Percentiles rank a stretch among this genome's conserved stretches.
These are phyloP conservation scores for Limonius californicus DNA, from an alignment of 1,140 invertebrate species.

Conservation along the genomic window DNA sequence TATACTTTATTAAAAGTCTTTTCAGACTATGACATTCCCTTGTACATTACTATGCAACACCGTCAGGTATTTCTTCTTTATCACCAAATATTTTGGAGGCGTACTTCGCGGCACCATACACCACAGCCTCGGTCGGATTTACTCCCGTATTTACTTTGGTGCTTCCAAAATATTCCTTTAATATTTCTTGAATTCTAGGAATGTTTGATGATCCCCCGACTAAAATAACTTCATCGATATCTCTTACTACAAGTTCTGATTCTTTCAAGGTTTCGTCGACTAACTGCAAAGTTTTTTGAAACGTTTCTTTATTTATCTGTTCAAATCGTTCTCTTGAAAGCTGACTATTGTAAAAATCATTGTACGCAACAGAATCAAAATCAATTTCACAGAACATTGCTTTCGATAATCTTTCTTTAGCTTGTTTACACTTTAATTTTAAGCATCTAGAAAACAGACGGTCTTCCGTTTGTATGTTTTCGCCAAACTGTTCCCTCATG, in stretches of 20 bases:
- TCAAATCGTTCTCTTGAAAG: conserved; percentile 93
- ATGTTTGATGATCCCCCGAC: conserved; percentile 99
- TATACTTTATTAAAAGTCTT: too few relatives aligned
- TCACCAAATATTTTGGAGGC: conserved; percentile 50
- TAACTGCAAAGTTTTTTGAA: conserved; percentile 91
- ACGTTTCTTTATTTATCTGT: conserved; percentile 83
- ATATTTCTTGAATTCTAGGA: conserved; percentile 94
- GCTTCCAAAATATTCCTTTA: conserved; percentile 94
- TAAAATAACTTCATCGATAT: conserved; percentile 95
- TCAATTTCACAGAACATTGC: too few relatives aligned
- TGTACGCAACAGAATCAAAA: conserved; percentile 97
- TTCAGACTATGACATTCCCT: too few relatives aligned
- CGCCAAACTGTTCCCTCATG: conserved; percentile 96
- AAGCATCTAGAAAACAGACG: too few relatives aligned
- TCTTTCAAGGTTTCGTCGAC: conserved; percentile 96
- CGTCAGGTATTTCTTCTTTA: conserved; percentile 67
- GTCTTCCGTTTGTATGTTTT: conserved; percentile 98
- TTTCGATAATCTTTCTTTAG: conserved; percentile 98
- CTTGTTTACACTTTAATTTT: conserved; percentile 98
- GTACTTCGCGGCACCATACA: conserved; percentile 56
- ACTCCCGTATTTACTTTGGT: conserved; percentile 51
- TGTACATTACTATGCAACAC: too few relatives aligned
- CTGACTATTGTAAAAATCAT: conserved; percentile 98
- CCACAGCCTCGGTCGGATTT: conserved; percentile 57
- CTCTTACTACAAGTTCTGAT: conserved; percentile 87